Evolutionary conservation across 2,113 vertebrate species (phyloP), one percentile per base, ranked within the genome.

Genomic region (Tiliqua scincoides): DNA sequence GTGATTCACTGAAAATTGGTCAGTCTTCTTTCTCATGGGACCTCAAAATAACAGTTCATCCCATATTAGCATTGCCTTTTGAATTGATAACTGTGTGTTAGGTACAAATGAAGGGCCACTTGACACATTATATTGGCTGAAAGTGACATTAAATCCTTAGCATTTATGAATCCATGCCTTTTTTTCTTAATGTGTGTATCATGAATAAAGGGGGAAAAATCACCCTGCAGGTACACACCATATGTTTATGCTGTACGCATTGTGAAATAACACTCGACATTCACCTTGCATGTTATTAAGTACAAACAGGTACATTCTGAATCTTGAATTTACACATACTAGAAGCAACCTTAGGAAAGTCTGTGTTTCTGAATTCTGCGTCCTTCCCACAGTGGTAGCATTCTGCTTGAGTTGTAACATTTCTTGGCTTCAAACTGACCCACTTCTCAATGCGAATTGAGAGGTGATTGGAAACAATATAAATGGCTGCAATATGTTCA

Each of bases 401-500:
- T 82, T 57, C n/a, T 40, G 23, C 57, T 62, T 63, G 14, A 17
- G 27, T 0, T 30, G 35, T 5, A 4, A 54, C 37, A 63, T n/a
- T 43, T 40, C 52, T n/a, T 6, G 9, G 9, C 21, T 40, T 48
- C 18, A 73, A 1, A 43, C 2, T 79, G 80, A 43, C 86, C 77
- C 21, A 74, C 59, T 0, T 5, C 81, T 23, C n/a, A 80, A 17
- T 77, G 62, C 0, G 52, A 79, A 71, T 83, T 12, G 54, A 72
- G 75, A 84, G 86, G 21, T 79, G 30, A 87, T 91, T 72, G 90
- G 90, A 43, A 93, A 90, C 88, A 57, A 88, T 87, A 40, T 15
- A 72, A 90, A 79, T 88, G 92, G 90, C 93, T 92, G 67, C 89
- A 93, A 90, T 87, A 43, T 87, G 88, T 92, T 93, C 83, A 70